Conservation (phyloP, 1,140 invertebrate species). For the Caerostris darwini region DNA sequence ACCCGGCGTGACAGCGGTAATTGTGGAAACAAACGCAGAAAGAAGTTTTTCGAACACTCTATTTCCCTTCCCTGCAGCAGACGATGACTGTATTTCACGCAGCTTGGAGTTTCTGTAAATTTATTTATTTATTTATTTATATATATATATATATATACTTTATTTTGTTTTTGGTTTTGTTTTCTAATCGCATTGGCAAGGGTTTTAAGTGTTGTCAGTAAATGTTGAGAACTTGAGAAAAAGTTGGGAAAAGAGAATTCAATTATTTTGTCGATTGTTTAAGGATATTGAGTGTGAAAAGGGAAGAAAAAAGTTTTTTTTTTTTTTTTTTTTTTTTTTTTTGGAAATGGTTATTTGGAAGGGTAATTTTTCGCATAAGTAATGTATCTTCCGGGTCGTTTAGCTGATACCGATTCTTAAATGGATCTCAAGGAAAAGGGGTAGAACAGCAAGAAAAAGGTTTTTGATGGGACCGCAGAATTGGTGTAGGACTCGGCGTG, state of each 20-base stretch:
- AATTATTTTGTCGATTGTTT: constrained; percentile 78
- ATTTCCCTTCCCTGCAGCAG: background rate
- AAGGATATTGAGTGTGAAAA: constrained; percentile 67
- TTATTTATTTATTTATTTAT: constrained; percentile 43
- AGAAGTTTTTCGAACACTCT: constrained; percentile 44
- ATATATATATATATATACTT: background rate
- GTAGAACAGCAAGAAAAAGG: background rate
- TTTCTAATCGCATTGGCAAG: constrained; percentile 62
- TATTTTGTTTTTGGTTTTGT: background rate
- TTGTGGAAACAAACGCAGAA: constrained; percentile 77
- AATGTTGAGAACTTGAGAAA: constrained; percentile 8
- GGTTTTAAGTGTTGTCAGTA: constrained; percentile 58
- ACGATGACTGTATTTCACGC: constrained; percentile 73
- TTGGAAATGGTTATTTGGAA: constrained; percentile 40
- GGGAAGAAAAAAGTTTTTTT: background rate
- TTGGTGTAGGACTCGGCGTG: background rate
- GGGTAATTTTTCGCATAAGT: constrained; percentile 72
- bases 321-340: no score
- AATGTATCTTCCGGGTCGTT: constrained; percentile 74
- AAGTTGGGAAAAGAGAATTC: constrained; percentile 55
- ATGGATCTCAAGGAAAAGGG: background rate
- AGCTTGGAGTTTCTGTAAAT: constrained; percentile 5
- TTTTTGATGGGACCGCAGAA: constrained; percentile 12
- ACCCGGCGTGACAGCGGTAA: constrained; percentile 75
- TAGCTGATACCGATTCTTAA: constrained; percentile 54